Conservation (phyloP, 2,888 invertebrate genomes). For the Lysandra coridon region DNA sequence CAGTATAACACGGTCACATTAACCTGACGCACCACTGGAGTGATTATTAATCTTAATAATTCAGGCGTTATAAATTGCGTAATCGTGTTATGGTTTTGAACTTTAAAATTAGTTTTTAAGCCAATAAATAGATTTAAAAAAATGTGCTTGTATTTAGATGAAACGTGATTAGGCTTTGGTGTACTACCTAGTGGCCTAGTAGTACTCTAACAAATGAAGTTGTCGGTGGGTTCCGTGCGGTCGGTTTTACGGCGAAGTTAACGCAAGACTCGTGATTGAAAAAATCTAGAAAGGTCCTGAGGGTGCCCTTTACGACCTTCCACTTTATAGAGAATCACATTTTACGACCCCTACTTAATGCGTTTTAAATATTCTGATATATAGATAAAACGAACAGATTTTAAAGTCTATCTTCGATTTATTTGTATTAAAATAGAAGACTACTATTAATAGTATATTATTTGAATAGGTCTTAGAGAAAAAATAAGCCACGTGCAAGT, state of each 20-base stretch:
- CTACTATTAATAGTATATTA: too few relatives aligned
- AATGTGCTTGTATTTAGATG: too few relatives aligned
- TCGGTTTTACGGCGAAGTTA: neutral
- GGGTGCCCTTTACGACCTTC: neutral
- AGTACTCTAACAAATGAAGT: neutral
- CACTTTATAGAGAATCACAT: neutral
- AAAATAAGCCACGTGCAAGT: too few relatives aligned
- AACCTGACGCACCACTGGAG: too few relatives aligned
- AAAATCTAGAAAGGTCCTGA: neutral
- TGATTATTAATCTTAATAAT: neutral
- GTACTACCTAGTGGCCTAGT: neutral
- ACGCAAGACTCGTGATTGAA: slow-evolving; percentile 3
- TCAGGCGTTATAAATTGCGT: neutral
- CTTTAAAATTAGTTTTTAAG: too few relatives aligned
- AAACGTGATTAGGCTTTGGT: too few relatives aligned
- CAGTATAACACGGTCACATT: too few relatives aligned
- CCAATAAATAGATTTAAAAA: too few relatives aligned
- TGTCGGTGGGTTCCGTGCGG: neutral
- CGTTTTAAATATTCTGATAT: neutral
- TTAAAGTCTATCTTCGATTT: neutral
- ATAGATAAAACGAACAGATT: neutral
- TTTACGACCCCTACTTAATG: neutral
- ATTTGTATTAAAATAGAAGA: too few relatives aligned
- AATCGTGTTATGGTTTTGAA: too few relatives aligned
- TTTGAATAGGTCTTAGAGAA: too few relatives aligned